Conservation (phyloP, 37 sponge, comb jelly and placozoan species). For the Diacarnus erythraeanus region DNA sequence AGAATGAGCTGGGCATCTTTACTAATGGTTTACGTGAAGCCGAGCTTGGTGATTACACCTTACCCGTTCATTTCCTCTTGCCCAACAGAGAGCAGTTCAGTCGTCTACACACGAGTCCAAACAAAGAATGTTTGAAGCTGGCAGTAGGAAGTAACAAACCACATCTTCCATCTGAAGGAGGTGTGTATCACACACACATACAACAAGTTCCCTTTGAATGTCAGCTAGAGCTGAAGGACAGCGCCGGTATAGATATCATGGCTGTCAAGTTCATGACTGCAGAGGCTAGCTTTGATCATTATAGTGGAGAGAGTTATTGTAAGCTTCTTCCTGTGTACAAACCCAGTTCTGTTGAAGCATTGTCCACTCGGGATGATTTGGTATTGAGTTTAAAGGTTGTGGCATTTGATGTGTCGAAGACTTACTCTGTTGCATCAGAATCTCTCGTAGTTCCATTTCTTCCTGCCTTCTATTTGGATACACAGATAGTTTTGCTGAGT, state of each 20-base stretch:
- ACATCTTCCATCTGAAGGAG: slow-evolving; percentile 35
- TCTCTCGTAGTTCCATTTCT: slow-evolving; percentile 48
- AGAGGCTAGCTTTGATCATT: slow-evolving; percentile 42
- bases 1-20: slow-evolving; percentile 10
- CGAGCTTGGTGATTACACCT: slow-evolving; percentile 36
- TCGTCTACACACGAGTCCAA: slow-evolving; percentile 29
- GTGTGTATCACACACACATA: slow-evolving; percentile 7
- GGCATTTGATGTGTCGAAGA: slow-evolving; percentile 38
- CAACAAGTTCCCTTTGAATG: slow-evolving; percentile 76
- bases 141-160: slow-evolving; percentile 45
- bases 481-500: slow-evolving; percentile 15
- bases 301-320: slow-evolving; percentile 45
- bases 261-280: slow-evolving; percentile 24
- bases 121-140: slow-evolving; percentile 27
- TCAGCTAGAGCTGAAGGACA: slow-evolving; percentile 35
- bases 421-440: slow-evolving; percentile 46
- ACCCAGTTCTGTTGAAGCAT: not conserved
- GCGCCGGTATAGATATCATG: not conserved
- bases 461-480: slow-evolving; percentile 49
- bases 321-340: not conserved
- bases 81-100: slow-evolving; percentile 29
- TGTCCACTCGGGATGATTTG: slow-evolving; percentile 34
- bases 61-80: slow-evolving; percentile 40
- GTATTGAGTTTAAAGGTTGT: slow-evolving; percentile 36
- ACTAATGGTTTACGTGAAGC: slow-evolving; percentile 42